These are phyloP conservation scores for Drosophila prosaltans DNA, from an alignment of 1,140 invertebrate genomes.

Conservation along the genomic window DNA sequence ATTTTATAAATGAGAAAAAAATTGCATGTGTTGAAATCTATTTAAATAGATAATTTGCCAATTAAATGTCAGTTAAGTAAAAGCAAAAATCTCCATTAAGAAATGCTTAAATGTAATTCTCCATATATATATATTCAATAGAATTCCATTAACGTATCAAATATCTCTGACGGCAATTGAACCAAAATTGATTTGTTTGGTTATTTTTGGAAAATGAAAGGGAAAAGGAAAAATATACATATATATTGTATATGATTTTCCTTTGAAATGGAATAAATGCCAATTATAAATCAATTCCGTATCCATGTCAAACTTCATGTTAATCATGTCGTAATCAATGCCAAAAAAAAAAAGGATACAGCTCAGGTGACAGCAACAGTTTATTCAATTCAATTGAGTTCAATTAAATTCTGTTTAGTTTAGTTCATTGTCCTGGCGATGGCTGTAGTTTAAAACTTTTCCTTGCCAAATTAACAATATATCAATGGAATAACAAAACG, in stretches of 20 bases:
- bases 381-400: not conserved
- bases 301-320: conserved; percentile 8
- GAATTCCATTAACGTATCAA: not conserved
- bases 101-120: not conserved
- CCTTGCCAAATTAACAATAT: not conserved
- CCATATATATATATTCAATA: not conserved
- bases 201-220: not conserved
- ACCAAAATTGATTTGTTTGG: not conserved
- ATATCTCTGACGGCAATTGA: not conserved
- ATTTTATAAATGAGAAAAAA: too few relatives aligned
- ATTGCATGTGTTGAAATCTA: too few relatives aligned
- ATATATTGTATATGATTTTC: not conserved
- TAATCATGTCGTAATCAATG: conserved; percentile 8
- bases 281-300: conserved; percentile 12
- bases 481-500: not conserved
- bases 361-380: not conserved
- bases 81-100: not conserved
- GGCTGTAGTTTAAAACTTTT: not conserved
- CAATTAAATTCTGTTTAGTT: too few relatives aligned
- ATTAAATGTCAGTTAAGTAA: too few relatives aligned
- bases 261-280: not conserved
- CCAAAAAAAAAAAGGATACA: not conserved
- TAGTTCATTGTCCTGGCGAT: not conserved
- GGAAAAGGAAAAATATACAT: not conserved
- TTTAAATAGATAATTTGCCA: too few relatives aligned